phyloP scores from a whole-genome alignment of 2,113 vertebrate species.

The Plectropomus leopardus region DNA sequence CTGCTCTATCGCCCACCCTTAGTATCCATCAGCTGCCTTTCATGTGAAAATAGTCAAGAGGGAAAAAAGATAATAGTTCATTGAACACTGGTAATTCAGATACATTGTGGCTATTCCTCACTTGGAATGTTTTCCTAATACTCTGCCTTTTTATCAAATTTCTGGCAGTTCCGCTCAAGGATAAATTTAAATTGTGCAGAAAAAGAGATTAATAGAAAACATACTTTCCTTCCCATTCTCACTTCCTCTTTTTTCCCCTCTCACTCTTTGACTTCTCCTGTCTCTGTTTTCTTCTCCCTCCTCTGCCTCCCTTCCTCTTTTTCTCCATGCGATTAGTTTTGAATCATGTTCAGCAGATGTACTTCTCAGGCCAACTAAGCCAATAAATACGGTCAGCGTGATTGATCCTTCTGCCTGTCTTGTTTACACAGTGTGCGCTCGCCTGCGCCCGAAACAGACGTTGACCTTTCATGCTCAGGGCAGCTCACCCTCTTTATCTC shows the following conservation, averaged over 20 bases:
- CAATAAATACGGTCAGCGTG: constrained; percentile 56
- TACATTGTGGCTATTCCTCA: background rate
- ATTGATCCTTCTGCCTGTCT: constrained; percentile 71
- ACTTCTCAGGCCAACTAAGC: constrained; percentile 51
- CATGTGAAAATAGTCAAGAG: background rate
- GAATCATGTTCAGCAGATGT: constrained; percentile 45
- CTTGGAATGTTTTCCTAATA: background rate
- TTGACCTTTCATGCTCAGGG: constrained; percentile 78
- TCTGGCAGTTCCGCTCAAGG: background rate
- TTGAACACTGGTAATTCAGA: background rate
- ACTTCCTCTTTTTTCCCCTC: background rate
- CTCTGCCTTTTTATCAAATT: background rate
- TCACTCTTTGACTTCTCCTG: background rate
- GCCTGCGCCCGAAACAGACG: constrained; percentile 59
- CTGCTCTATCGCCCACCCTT: too few species aligned
- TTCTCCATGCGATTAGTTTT: constrained; percentile 27
- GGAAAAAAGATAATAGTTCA: background rate
- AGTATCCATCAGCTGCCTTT: background rate
- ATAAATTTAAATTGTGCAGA: constrained; percentile 1
- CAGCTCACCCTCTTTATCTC: constrained; percentile 69
- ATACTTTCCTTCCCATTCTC: background rate
- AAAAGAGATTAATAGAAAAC: background rate
- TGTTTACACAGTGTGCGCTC: constrained; percentile 70
- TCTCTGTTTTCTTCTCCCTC: background rate
- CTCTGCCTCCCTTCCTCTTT: background rate